These are phyloP conservation scores for Sinohyriopsis cumingii DNA, from an alignment of 2,888 invertebrate species.

Conservation along the genomic window DNA sequence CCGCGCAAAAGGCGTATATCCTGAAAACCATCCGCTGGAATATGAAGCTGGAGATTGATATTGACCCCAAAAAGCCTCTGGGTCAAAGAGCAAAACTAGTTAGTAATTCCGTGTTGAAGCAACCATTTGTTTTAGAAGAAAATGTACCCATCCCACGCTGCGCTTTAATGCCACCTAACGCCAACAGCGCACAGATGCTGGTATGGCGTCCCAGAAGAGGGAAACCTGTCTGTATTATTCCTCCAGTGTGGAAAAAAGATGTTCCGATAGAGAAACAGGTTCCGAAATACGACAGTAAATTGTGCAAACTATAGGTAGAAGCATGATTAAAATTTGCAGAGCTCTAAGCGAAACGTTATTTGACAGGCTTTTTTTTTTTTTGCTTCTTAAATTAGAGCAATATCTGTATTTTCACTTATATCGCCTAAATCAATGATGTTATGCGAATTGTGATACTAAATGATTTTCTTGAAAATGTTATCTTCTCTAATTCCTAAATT, in stretches of 20 bases:
- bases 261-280: constrained; percentile 50
- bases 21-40: constrained; percentile 66
- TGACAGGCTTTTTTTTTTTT: too few species aligned
- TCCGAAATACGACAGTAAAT: constrained; percentile 52
- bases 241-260: constrained; percentile 63
- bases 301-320: constrained; percentile 38
- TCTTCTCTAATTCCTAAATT: too few species aligned
- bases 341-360: too few species aligned
- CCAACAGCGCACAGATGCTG: constrained; percentile 70
- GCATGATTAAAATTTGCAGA: too few species aligned
- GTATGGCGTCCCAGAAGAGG: constrained; percentile 68
- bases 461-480: too few species aligned
- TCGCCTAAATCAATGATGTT: too few species aligned
- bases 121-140: constrained; percentile 59
- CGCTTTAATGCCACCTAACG: constrained; percentile 68
- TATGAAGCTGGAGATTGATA: constrained; percentile 68
- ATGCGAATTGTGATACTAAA: too few species aligned
- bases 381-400: too few species aligned
- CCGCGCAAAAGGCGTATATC: constrained; percentile 64
- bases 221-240: constrained; percentile 64
- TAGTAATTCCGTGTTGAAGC: constrained; percentile 58
- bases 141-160: constrained; percentile 64
- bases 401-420: too few species aligned
- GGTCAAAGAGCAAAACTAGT: constrained; percentile 63
- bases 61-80: constrained; percentile 63